Evolutionary conservation across 2,113 vertebrate genomes (phyloP), one percentile per base, ranked within the genome.

Genomic region (Siniperca knerii): DNA sequence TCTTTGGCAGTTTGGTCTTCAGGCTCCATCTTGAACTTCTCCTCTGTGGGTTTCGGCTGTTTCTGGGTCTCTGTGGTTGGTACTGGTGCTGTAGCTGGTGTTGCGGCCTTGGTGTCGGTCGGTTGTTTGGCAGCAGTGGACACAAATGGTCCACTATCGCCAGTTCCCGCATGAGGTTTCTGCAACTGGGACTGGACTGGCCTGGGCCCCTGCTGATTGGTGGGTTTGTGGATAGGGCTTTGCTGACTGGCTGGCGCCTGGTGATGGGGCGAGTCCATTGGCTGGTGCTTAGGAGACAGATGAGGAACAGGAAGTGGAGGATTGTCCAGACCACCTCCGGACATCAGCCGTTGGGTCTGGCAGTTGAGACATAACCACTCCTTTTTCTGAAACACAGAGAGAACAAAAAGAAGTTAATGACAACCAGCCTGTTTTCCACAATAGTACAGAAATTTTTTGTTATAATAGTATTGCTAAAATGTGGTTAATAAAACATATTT

Each of bases 351-450:
- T 92, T 98, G 97, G 12, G 98, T 99, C 96, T 99, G 98, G 96
- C 98, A 99, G 96, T 98, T 99, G 90, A 99, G 96, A 95, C 98
- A 99, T 48, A 99, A 95, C 98, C 98, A 99, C 89, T 99, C 98
- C 3, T 98, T 98, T 95, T 99, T 99, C 98, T 99, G 95, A 95
- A 93, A 91, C 67, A 94, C 23, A 95, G 54, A 23, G 67, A 92
- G 52, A 15, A 89, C 16, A 64, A 66, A 66, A 58, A 40, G 7
- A 29, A 9, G 12, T 62, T 61, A 25, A 64, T 40, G 15, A 74
- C 3, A 61, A 81, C 7, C 0, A 29, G 18, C n/a, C 8, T 70
- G 1, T 40, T 75, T 48, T 20, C 12, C 8, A 62, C n/a, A 29
- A 60, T 4, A 68, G 11, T 4, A 46, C 16, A 23, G 1, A 35